Percentiles rank a stretch among this genome's conserved stretches.
Evolutionary conservation across 1,140 invertebrate genomes (phyloP).

Genomic region (Philopotamus ludificatus): DNA sequence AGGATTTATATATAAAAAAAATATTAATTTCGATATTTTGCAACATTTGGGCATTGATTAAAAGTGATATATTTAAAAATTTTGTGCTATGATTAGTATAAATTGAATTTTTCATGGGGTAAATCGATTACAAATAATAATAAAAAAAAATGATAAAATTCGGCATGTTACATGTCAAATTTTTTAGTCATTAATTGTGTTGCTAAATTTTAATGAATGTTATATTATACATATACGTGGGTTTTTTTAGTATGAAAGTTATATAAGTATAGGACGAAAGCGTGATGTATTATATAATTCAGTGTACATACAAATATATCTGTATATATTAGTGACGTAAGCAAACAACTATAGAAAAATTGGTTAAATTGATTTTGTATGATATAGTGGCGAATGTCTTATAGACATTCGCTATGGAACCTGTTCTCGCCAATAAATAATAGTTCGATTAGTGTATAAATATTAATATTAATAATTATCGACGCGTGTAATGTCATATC

Average conservation of each 20-base stretch:
- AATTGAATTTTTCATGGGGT: neutral
- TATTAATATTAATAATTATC: neutral
- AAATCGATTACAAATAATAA: too few species aligned
- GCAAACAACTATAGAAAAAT: neutral
- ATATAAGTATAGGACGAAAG: conserved; percentile 6
- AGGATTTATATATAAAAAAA: conserved; percentile 12
- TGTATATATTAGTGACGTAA: conserved; percentile 4
- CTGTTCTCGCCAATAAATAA: conserved; percentile 36
- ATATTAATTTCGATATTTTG: conserved; percentile 2
- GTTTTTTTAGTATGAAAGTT: conserved; percentile 19
- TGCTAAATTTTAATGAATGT: neutral
- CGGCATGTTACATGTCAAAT: too few species aligned
- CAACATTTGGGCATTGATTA: conserved; percentile 25
- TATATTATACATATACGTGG: conserved; percentile 4
- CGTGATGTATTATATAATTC: conserved; percentile 11
- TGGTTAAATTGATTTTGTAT: conserved; percentile 12
- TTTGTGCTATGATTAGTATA: neutral
- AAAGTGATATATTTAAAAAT: conserved; percentile 19
- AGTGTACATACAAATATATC: conserved; percentile 19
- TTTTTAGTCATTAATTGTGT: too few species aligned
- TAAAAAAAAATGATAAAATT: too few species aligned
- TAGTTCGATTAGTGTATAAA: conserved; percentile 29
- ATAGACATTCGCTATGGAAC: conserved; percentile 30
- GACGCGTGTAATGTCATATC: neutral
- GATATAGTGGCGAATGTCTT: conserved; percentile 12